A percentile compares a stretch with the other conserved stretches of the same genome.
phyloP scores from a whole-genome alignment of 2,888 invertebrate species.

The Pyrrhosoma nymphula region DNA sequence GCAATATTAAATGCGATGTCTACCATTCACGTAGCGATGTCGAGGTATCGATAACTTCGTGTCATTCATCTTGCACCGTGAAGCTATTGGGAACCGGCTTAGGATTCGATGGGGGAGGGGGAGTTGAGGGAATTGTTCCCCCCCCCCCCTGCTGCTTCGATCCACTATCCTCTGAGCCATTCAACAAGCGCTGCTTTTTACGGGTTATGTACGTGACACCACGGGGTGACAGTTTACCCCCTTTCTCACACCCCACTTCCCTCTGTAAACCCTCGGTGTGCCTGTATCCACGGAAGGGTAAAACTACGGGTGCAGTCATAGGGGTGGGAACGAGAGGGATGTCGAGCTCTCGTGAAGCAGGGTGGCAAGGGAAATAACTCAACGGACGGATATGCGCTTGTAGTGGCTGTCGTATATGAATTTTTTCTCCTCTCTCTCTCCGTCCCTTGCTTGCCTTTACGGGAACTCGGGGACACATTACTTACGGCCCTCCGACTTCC shows the following conservation, averaged over 20 bases:
- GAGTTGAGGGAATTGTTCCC: not conserved
- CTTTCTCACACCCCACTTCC: not conserved
- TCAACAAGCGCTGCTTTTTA: slow-evolving; percentile 33
- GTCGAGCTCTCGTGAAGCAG: not conserved
- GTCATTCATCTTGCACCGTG: not conserved
- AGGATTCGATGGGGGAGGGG: not conserved
- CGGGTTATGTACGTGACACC: slow-evolving; percentile 9
- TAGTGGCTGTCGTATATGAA: not conserved
- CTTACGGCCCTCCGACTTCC: not conserved
- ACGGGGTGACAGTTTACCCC: not conserved
- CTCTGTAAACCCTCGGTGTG: not conserved
- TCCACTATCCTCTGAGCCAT: not conserved
- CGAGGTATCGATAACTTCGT: not conserved
- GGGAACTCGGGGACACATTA: not conserved
- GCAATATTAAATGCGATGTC: not conserved
- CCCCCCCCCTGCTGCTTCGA: not conserved
- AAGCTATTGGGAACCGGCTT: not conserved
- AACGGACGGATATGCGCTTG: not conserved
- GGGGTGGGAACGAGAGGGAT: not conserved
- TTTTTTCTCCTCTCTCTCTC: not conserved
- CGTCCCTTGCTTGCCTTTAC: not conserved
- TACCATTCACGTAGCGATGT: not conserved
- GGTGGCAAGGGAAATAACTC: slow-evolving; percentile 8
- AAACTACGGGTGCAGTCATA: not conserved
- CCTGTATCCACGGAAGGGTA: not conserved